Evolutionary conservation across 2,797 vertebrate genomes (phyloP), one percentile per base, ranked within the genome.

Genomic region (Syngnathus rostellatus): DNA sequence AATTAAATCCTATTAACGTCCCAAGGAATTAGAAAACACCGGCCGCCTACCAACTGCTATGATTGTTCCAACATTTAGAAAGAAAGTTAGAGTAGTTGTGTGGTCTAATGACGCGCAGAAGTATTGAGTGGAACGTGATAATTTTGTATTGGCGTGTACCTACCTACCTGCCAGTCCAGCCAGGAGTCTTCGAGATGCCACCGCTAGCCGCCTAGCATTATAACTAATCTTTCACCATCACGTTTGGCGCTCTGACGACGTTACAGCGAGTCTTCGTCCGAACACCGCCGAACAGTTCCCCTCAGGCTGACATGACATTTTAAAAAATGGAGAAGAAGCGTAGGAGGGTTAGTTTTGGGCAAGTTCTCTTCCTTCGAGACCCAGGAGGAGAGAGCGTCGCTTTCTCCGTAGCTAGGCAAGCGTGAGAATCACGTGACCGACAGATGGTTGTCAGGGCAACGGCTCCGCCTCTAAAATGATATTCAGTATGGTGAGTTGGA

Each of bases 1-100:
- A 75, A 78, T 76, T 39, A 70, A 89, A 90, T 90, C 89, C 89
- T 84, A 88, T 90, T 87, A 89, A 81, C 77, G 88, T 86, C 85
- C 81, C 81, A 78, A 71, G 66, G 77, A 83, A 84, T 89, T 88
- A 86, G 75, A 71, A 79, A 81, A 84, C 79, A 83, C 81, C 80
- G 77, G 75, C 21, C 69, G 14, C n/a, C 5, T 39, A 8, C 16
- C 12, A 53, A 63, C 78, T 79, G 67, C 41, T 25, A 70, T 37
- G n/a, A 3, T 31, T 6, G 8, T 38, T 9, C n/a, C 37, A 55
- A 45, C 8, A 66, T 31, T 39, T 12, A 39, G 1, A 10, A n/a
- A 39, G 1, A 64, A 54, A 11, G 51, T 65, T 17, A 25, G n/a
- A 48, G 63, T 58, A 48, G 63, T n/a, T 21, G 37, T 39, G 23